These are phyloP conservation scores for Nephrotoma flavescens DNA, from an alignment of 2,888 invertebrate genomes.

Conservation along the genomic window DNA sequence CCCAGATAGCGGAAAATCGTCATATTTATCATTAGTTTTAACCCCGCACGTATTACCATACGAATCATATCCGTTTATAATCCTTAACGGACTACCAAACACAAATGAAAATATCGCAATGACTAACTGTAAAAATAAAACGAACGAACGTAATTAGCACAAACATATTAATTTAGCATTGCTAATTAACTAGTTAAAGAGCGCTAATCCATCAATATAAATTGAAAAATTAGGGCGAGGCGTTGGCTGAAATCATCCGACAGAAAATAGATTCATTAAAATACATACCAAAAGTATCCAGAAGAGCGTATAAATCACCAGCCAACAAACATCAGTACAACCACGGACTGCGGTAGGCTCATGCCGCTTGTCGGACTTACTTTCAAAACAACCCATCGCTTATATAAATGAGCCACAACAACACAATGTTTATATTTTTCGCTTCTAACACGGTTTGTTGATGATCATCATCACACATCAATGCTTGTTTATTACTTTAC, in stretches of 20 bases:
- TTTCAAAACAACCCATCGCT: constrained; percentile 51
- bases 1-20: constrained; percentile 61
- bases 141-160: constrained; percentile 1
- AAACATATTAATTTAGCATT: constrained; percentile 9
- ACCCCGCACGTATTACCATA: constrained; percentile 92
- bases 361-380: constrained; percentile 44
- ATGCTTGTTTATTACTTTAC: not conserved
- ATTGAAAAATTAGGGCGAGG: not conserved
- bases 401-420: not conserved
- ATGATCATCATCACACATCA: not conserved
- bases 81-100: constrained; percentile 70
- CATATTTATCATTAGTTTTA: constrained; percentile 57
- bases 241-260: constrained; percentile 7
- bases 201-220: constrained; percentile 5
- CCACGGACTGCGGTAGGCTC: constrained; percentile 45
- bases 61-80: constrained; percentile 85
- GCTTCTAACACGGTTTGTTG: not conserved
- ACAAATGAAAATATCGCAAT: constrained; percentile 78
- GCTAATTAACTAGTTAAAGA: not conserved
- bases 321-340: constrained; percentile 74
- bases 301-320: constrained; percentile 61
- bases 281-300: constrained; percentile 68
- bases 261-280: constrained; percentile 3
- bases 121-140: constrained; percentile 43
- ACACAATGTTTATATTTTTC: not conserved